Percentiles rank a stretch among this genome's conserved stretches.
Evolutionary conservation across 2,113 vertebrate species (phyloP).

Genomic region (Eulemur macaco): DNA sequence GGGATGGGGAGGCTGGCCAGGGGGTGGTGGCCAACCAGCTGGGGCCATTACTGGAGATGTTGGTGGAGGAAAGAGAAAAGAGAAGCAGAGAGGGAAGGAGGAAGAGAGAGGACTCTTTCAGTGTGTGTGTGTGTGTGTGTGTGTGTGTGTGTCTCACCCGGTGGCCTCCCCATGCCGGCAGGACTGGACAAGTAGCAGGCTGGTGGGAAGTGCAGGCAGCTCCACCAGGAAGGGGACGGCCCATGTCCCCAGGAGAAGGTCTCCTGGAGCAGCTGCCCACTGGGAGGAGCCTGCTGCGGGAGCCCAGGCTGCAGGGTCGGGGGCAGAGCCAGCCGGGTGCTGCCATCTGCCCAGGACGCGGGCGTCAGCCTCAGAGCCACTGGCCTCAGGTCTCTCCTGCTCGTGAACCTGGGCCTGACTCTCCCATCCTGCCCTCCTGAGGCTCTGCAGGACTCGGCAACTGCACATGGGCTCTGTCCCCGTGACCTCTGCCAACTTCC

Average conservation of each 20-base stretch:
- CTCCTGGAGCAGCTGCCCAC: slow-evolving; percentile 17
- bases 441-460: not conserved
- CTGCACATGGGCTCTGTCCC: not conserved
- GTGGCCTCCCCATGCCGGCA: not conserved
- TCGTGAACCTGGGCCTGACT: too few species aligned
- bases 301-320: not conserved
- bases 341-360: not conserved
- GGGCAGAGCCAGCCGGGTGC: not conserved
- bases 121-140: not conserved
- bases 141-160: too few species aligned
- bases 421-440: not conserved
- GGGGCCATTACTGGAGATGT: not conserved
- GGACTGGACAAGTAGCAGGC: not conserved
- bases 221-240: slow-evolving; percentile 43
- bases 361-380: not conserved
- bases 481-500: not conserved
- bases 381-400: not conserved
- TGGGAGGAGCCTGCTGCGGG: not conserved
- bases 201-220: not conserved
- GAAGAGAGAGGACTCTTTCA: not conserved
- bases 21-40: not conserved
- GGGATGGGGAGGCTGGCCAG: not conserved
- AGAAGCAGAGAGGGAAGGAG: not conserved
- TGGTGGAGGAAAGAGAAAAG: not conserved
- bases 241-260: slow-evolving; percentile 51